phyloP scores from a whole-genome alignment of 2,888 invertebrate genomes.

The Psococerastis gibbosa region DNA sequence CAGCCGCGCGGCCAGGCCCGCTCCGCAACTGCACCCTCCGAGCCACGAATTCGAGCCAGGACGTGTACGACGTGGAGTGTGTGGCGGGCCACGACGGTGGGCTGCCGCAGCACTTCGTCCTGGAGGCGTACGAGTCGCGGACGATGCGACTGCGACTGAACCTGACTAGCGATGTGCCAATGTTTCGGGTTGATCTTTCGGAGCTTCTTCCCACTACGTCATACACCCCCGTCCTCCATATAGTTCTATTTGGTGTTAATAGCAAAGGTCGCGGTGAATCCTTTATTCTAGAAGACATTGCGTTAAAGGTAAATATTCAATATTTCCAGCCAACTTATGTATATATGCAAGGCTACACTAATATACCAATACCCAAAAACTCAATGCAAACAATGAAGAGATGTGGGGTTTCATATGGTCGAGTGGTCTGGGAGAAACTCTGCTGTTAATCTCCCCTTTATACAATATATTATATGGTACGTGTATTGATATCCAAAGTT shows the following conservation, averaged over 20 bases:
- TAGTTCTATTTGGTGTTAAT: constrained; percentile 66
- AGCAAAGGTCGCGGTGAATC: constrained; percentile 71
- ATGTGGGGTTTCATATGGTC: too few relatives aligned
- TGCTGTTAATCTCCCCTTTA: too few relatives aligned
- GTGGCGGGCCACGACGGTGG: constrained; percentile 73
- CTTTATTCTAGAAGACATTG: constrained; percentile 64
- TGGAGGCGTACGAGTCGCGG: constrained; percentile 62
- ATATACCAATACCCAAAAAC: too few relatives aligned
- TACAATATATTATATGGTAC: too few relatives aligned
- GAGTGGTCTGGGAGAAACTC: too few relatives aligned
- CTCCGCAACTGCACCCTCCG: constrained; percentile 72
- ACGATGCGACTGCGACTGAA: constrained; percentile 52
- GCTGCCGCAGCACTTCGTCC: constrained; percentile 61
- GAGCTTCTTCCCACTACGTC: constrained; percentile 36
- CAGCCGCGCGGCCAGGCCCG: constrained; percentile 66
- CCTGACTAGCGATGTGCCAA: constrained; percentile 42
- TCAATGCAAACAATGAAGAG: too few relatives aligned
- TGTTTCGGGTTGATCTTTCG: constrained; percentile 41
- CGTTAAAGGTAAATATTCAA: constrained; percentile 41
- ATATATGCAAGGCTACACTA: too few relatives aligned
- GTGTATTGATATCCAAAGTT: too few relatives aligned
- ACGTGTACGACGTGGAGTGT: constrained; percentile 59
- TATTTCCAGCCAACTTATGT: too few relatives aligned
- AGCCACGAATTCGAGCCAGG: constrained; percentile 32
- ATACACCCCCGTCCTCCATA: constrained; percentile 31